Percentiles rank a stretch among this genome's conserved stretches.
Evolutionary conservation across 2,888 invertebrate genomes (phyloP).

Genomic region (Pollenia griseotomentosa): DNA sequence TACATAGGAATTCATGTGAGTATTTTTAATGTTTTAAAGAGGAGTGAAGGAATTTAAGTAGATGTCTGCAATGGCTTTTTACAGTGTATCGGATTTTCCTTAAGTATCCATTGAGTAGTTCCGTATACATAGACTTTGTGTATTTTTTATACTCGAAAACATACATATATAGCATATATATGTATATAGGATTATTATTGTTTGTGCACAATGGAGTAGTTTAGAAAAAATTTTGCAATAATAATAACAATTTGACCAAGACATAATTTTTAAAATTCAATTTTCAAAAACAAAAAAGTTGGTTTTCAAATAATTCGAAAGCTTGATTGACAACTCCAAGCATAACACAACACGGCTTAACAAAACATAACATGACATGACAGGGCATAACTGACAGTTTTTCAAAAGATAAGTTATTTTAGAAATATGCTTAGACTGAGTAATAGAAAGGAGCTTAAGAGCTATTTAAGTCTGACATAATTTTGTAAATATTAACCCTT

Average conservation of each 20-base stretch:
- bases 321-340: too few relatives aligned
- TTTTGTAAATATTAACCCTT: too few relatives aligned
- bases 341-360: too few relatives aligned
- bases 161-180: not conserved
- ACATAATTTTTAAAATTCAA: too few relatives aligned
- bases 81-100: conserved; percentile 34
- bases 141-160: not conserved
- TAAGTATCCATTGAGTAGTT: conserved; percentile 50
- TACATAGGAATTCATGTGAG: not conserved
- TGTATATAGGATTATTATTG: not conserved
- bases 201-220: conserved; percentile 25
- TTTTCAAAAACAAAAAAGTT: too few relatives aligned
- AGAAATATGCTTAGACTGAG: too few relatives aligned
- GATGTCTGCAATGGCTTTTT: conserved; percentile 44
- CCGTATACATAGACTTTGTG: conserved; percentile 14
- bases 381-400: too few relatives aligned
- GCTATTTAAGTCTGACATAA: too few relatives aligned
- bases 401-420: too few relatives aligned
- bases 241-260: not conserved
- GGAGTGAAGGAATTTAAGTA: conserved; percentile 7
- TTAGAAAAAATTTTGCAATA: not conserved
- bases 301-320: too few relatives aligned
- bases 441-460: too few relatives aligned
- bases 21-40: not conserved
- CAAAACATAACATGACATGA: too few relatives aligned